These are phyloP conservation scores for Drosophila tripunctata DNA, from an alignment of 2,888 invertebrate genomes.

Conservation along the genomic window DNA sequence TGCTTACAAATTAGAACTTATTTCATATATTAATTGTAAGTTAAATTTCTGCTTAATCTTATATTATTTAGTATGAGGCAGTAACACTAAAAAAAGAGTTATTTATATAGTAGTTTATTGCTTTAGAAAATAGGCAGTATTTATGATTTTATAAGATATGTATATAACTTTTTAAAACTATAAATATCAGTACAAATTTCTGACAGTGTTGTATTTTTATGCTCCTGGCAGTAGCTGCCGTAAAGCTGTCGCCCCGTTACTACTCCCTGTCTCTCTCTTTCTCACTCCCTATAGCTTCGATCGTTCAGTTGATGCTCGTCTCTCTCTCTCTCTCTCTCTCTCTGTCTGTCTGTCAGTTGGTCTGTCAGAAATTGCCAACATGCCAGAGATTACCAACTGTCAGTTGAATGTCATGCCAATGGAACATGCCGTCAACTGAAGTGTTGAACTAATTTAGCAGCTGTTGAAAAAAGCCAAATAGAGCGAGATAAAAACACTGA, in stretches of 20 bases:
- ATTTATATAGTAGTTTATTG: no score
- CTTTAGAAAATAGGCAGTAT: no score
- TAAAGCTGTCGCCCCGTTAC: conserved; percentile 27
- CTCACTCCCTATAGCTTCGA: conserved; percentile 21
- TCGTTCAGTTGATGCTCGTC: conserved; percentile 11
- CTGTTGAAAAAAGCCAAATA: conserved; percentile 80
- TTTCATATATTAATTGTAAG: no score
- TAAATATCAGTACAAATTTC: conserved; percentile 10
- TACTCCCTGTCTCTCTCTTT: conserved; percentile 2
- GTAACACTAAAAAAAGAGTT: no score
- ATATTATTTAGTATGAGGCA: no score
- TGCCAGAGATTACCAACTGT: conserved; percentile 84
- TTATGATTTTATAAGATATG: no score
- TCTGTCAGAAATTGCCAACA: conserved; percentile 81
- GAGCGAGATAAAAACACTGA: conserved; percentile 3
- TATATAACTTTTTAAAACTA: neutral
- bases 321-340: conserved; percentile 25
- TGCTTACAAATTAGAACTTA: no score
- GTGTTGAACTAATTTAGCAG: conserved; percentile 84
- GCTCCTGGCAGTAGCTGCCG: conserved; percentile 31
- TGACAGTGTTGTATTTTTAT: conserved; percentile 35
- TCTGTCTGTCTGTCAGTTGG: conserved; percentile 54
- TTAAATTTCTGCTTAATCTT: no score
- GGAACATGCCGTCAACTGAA: conserved; percentile 83
- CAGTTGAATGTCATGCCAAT: conserved; percentile 83